Percentiles rank a stretch among this genome's conserved stretches.
phyloP scores from a whole-genome alignment of 2,797 vertebrate genomes.

The Pseudochaenichthys georgianus region DNA sequence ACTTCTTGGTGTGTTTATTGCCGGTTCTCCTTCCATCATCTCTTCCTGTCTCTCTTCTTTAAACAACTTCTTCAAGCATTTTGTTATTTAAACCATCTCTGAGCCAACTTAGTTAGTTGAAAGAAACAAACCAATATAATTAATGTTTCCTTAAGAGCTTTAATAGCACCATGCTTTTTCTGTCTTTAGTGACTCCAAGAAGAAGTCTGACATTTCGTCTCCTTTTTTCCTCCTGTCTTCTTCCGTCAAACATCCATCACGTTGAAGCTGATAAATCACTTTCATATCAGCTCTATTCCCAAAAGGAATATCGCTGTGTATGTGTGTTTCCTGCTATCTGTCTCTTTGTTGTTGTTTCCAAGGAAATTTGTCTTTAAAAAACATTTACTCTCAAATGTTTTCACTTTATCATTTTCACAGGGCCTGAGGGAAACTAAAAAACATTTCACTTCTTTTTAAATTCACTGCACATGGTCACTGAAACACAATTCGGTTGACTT shows the following conservation, averaged over 20 bases:
- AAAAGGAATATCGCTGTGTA: not conserved
- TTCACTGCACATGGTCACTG: not conserved
- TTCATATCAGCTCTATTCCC: slow-evolving; percentile 10
- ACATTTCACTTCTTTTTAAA: not conserved
- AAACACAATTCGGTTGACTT: not conserved
- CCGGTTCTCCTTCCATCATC: slow-evolving; percentile 15
- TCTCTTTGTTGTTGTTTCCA: not conserved
- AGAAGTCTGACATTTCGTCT: not conserved
- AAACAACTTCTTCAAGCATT: slow-evolving; percentile 39
- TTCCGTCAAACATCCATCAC: not conserved
- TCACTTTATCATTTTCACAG: not conserved
- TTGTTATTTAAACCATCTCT: slow-evolving; percentile 42
- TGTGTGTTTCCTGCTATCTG: slow-evolving; percentile 6
- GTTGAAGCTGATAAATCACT: slow-evolving; percentile 8
- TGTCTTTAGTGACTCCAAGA: not conserved
- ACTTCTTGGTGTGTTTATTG: slow-evolving; percentile 26
- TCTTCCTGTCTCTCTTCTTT: slow-evolving; percentile 14
- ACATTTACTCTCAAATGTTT: not conserved
- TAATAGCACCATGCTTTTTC: not conserved
- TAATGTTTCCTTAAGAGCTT: not conserved
- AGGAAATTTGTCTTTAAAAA: not conserved
- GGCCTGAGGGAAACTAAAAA: slow-evolving; percentile 2
- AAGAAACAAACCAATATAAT: slow-evolving; percentile 23
- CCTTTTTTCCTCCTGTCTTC: not conserved
- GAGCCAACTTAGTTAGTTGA: not conserved